These are phyloP conservation scores for Dascyllus trimaculatus DNA, from an alignment of 2,113 vertebrate species.

Conservation along the genomic window DNA sequence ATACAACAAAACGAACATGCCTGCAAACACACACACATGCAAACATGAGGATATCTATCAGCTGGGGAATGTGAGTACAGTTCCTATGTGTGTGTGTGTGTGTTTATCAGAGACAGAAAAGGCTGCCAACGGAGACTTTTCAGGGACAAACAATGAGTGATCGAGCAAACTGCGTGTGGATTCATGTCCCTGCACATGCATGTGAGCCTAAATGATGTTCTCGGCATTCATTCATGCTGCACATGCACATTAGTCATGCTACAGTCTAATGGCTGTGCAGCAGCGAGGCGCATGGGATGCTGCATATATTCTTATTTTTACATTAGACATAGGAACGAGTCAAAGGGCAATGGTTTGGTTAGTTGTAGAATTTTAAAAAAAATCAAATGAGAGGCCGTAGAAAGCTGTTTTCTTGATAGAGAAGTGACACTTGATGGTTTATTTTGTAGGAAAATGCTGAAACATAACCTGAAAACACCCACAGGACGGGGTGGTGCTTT, in stretches of 20 bases:
- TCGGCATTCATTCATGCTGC: slow-evolving; percentile 17
- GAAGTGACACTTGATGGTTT: no score
- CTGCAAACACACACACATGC: slow-evolving; percentile 13
- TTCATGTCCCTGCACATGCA: background rate
- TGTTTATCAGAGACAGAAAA: slow-evolving; percentile 26
- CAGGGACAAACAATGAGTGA: slow-evolving; percentile 42
- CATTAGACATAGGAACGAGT: background rate
- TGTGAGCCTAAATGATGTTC: slow-evolving; percentile 8
- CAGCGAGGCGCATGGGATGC: background rate
- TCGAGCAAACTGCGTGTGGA: slow-evolving; percentile 4
- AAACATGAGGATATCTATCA: slow-evolving; percentile 30
- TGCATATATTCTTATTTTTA: background rate
- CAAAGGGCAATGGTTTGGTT: background rate
- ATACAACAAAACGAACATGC: slow-evolving; percentile 29
- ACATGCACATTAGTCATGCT: slow-evolving; percentile 6
- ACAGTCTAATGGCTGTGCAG: background rate
- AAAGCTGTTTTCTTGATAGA: no score
- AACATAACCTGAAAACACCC: background rate
- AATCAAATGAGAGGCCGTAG: no score
- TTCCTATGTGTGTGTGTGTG: background rate
- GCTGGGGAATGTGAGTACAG: background rate
- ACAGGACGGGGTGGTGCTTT: no score
- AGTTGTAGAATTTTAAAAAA: no score
- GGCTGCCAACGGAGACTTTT: slow-evolving; percentile 26
- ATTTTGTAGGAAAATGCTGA: background rate